A percentile compares a stretch with the other conserved stretches of the same genome.
Evolutionary conservation across 2,113 vertebrate species (phyloP).

Genomic region (Catagonus wagneri): DNA sequence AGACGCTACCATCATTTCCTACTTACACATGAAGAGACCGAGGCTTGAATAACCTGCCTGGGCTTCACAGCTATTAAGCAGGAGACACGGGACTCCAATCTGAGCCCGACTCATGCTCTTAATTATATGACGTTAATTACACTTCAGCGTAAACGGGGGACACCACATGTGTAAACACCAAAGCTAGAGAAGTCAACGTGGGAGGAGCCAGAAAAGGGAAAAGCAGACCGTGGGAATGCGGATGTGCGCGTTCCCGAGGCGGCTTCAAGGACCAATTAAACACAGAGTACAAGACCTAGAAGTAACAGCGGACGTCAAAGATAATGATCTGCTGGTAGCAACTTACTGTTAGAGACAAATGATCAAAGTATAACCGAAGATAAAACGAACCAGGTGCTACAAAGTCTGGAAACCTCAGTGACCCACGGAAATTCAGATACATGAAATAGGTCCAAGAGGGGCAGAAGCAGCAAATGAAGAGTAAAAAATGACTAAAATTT

Average conservation of each 20-base stretch:
- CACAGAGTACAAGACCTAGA: too few species aligned
- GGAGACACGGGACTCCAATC: background rate
- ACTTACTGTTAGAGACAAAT: background rate
- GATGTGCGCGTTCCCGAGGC: background rate
- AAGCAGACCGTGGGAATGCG: background rate
- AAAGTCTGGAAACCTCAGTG: rapidly evolving
- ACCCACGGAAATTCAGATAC: background rate
- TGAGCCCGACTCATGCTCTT: background rate
- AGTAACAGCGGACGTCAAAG: too few species aligned
- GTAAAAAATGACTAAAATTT: background rate
- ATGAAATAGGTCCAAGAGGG: background rate
- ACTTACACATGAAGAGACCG: background rate
- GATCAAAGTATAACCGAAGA: background rate
- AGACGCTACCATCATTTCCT: background rate
- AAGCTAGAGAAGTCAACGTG: background rate
- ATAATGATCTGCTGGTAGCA: background rate
- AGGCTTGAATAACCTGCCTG: background rate
- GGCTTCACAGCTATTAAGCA: background rate
- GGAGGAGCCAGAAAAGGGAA: background rate
- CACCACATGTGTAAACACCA: background rate
- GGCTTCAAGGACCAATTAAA: background rate
- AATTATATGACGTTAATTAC: background rate
- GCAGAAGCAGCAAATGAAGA: background rate
- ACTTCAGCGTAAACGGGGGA: background rate
- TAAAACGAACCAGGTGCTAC: background rate